Evolutionary conservation across 2,888 invertebrate genomes (phyloP), one percentile per base, ranked within the genome.

Genomic region (Campaea margaritaria): DNA sequence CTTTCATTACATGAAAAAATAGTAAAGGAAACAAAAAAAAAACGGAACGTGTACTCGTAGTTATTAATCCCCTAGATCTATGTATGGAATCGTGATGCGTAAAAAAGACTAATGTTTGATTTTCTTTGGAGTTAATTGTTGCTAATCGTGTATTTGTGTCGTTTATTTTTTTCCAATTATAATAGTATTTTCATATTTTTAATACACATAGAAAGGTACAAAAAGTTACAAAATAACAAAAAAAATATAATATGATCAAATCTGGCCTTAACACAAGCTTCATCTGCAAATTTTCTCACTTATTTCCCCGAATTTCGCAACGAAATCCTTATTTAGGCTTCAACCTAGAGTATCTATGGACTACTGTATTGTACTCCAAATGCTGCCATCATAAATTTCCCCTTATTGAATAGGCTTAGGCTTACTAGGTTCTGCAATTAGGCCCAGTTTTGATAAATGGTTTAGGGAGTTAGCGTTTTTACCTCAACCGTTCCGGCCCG

Each of bases 341-440:
- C n/a, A 59, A 50, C 21, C 41, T 54, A 43, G 34, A 59, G 45
- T 54, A 10, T 3, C 9, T 31, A 45, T 36, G 27, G 31, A 36
- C 45, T 49, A 38, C 55, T 51, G n/a, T n/a, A n/a, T n/a, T 56
- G 16, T 38, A 56, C 47, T 28, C 16, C 28, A 31, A 56, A 55
- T 15, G 51, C 54, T 51, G 54, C 31, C 44, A 28, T 44, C 55
- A 55, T 61, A 61, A 61, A 61, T 61, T 55, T 56, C 46, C 16
- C 47, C 44, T 56, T 61, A 61, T 61, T 61, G 60, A 56, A 61
- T 61, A 61, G 60, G 51, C 46, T 43, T 49, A 56, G 38, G 14
- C 44, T 27, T 55, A 61, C 60, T 61, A 61, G 60, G 51, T 56
- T 52, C 47, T 55, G 60, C 60, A 61, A 61, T 61, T 61, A 61